phyloP scores from a whole-genome alignment of 2,888 invertebrate genomes.

The Diloba caeruleocephala region DNA sequence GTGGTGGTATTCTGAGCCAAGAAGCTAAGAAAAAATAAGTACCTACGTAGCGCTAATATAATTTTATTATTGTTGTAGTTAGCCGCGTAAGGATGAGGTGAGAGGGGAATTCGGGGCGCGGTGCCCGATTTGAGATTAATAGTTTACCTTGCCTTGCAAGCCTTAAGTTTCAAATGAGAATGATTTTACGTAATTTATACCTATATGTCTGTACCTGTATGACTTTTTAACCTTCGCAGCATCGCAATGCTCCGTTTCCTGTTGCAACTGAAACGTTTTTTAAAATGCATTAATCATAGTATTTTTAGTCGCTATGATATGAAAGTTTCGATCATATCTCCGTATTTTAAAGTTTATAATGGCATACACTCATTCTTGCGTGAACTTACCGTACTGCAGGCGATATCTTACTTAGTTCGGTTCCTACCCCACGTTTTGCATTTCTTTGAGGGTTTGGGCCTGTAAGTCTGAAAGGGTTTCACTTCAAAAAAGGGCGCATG shows the following conservation, averaged over 20 bases:
- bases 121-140: too few species aligned
- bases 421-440: conserved; percentile 65
- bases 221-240: conserved; percentile 64
- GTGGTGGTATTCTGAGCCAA: too few species aligned
- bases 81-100: too few species aligned
- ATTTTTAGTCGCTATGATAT: conserved; percentile 62
- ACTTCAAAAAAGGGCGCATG: conserved; percentile 39
- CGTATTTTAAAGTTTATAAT: conserved; percentile 69
- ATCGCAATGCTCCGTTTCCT: conserved; percentile 69
- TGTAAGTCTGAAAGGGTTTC: conserved; percentile 51
- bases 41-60: too few species aligned
- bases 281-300: conserved; percentile 81
- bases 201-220: too few species aligned
- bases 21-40: too few species aligned
- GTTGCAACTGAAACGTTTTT: conserved; percentile 79
- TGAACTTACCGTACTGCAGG: conserved; percentile 68
- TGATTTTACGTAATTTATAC: conserved; percentile 54
- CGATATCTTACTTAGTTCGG: conserved; percentile 63
- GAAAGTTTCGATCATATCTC: conserved; percentile 70
- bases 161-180: conserved; percentile 49
- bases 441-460: conserved; percentile 67
- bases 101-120: too few species aligned
- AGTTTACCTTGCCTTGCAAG: too few species aligned
- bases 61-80: too few species aligned
- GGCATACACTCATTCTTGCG: conserved; percentile 60